phyloP scores from a whole-genome alignment of 1,140 invertebrate species.

The Nasonia vitripennis region DNA sequence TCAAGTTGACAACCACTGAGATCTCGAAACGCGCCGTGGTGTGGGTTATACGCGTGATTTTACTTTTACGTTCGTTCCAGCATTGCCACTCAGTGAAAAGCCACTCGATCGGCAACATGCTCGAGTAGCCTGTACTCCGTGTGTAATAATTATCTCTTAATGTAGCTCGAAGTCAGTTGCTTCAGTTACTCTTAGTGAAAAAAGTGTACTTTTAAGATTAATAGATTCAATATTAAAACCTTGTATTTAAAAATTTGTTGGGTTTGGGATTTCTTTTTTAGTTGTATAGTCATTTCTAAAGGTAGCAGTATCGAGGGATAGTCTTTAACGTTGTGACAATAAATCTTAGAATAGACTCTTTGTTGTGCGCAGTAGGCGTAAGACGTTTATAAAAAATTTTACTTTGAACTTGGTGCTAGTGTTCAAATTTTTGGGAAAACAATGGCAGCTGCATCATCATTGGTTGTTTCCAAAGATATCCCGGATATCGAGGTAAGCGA shows the following conservation, averaged over 20 bases:
- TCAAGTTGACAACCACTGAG: constrained; percentile 45
- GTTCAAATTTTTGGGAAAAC: constrained; percentile 10
- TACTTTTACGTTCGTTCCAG: background rate
- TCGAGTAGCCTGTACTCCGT: background rate
- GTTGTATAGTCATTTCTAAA: too few species aligned
- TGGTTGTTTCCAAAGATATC: constrained; percentile 78
- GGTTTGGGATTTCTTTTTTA: too few species aligned
- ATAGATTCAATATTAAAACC: too few species aligned
- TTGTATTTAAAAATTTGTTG: background rate
- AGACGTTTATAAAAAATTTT: too few species aligned
- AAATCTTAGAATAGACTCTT: too few species aligned
- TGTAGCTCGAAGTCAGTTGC: constrained; percentile 59
- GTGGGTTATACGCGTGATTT: background rate
- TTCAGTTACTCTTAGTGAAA: constrained; percentile 53
- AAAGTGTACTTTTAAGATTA: too few species aligned
- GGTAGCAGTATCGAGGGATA: too few species aligned
- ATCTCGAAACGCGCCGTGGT: background rate
- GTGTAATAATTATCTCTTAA: background rate
- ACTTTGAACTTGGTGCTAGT: too few species aligned
- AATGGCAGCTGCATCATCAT: constrained; percentile 57
- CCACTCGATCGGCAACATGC: background rate
- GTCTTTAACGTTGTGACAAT: too few species aligned
- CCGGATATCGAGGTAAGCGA: constrained; percentile 82
- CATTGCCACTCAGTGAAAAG: background rate
- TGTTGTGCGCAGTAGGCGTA: too few species aligned